phyloP scores from a whole-genome alignment of 2,113 vertebrate genomes.

The Blennius ocellaris region DNA sequence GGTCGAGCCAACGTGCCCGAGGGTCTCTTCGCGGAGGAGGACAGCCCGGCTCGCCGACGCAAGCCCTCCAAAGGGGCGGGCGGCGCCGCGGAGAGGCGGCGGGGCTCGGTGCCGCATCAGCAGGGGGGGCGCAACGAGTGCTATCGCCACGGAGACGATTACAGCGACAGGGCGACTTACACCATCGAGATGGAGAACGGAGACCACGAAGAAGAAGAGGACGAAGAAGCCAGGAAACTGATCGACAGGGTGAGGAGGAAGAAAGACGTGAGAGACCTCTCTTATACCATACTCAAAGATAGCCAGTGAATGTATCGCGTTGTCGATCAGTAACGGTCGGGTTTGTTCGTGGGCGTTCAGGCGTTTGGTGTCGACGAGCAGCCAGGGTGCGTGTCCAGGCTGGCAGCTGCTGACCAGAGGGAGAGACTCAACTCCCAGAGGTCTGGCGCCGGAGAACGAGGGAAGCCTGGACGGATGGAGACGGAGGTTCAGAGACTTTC shows the following conservation, averaged over 20 bases:
- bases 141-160: constrained; percentile 87
- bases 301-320: too few species aligned
- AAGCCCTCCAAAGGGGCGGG: constrained; percentile 65
- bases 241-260: constrained; percentile 91
- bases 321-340: too few species aligned
- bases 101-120: constrained; percentile 55
- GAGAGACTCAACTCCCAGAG: constrained; percentile 74
- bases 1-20: constrained; percentile 79
- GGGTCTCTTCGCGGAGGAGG: constrained; percentile 80
- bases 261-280: not conserved
- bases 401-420: constrained; percentile 84
- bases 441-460: constrained; percentile 83
- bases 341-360: constrained; percentile 62
- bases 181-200: constrained; percentile 94
- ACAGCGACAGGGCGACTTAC: constrained; percentile 94
- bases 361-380: constrained; percentile 94
- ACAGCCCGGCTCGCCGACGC: constrained; percentile 85
- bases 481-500: constrained; percentile 61
- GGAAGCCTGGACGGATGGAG: constrained; percentile 73
- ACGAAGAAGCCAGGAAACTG: constrained; percentile 92
- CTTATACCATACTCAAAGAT: not conserved
- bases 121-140: constrained; percentile 57
- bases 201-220: constrained; percentile 91
- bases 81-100: constrained; percentile 57
- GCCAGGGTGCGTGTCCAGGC: constrained; percentile 87